Base-by-base conservation (phyloP, 92 coral and sea anemone species). In the Galaxea fascicularis region DNA sequence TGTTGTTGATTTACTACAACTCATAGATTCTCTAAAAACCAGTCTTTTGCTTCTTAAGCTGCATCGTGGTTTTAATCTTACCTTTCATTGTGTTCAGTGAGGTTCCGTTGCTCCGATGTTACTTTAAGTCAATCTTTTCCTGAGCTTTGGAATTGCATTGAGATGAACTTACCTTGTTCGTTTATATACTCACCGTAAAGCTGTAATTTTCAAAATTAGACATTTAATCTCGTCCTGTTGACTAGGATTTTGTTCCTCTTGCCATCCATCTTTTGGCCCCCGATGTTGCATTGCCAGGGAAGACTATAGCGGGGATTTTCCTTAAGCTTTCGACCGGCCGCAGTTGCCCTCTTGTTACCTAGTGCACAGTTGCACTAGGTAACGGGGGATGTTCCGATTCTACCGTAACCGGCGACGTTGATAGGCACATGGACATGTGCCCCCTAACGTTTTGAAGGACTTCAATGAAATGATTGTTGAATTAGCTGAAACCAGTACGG, bases 171-270 rank as follows among this genome's bases (percentile, higher is more conserved):
- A 65, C 54, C 52, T 4, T 3, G 12, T 24, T 15, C 35, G 53
- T 69, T 39, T 69, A 31, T 69, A 69, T 69, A 21, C 10, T 53
- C 53, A 69, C 41, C 74, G 52, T 9, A 4, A 41, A 69, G 16
- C 41, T 39, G 74, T 69, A 69, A 69, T 31, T 41, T 41, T 69
- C 27, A 20, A 41, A 69, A 39, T 69, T 69, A 17, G 52, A 41
- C 10, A 69, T 9, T 60, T 22, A 0, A 39, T 10, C 22, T 31
- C 47, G 21, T 30, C 25, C 73, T 1, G 21, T 25, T 13, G 16
- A 28, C 12, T 24, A 18, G 22, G 0, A 1, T 27, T 27, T 8
- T 69, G 47, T 21, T 69, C 74, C 53, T 35, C 16, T 69, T 41
- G 16, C 14, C 25, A n/a, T 35, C 11, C 52, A 13, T 0, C 7